Percentiles rank a stretch among this genome's conserved stretches.
Conservation (phyloP, 1,140 invertebrate genomes). For the Frieseomelitta varia region DNA sequence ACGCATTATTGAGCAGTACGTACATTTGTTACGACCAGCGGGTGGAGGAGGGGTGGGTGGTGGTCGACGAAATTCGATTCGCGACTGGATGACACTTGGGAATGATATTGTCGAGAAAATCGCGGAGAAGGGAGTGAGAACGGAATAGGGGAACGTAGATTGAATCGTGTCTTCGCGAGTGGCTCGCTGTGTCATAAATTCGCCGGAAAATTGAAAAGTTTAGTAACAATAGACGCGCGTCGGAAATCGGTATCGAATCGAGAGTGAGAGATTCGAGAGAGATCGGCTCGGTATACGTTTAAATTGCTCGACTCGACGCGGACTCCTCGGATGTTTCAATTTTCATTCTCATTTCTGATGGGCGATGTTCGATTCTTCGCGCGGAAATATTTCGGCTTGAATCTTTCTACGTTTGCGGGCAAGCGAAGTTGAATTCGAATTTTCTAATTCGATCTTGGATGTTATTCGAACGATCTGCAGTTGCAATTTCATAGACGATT, state of each 20-base stretch:
- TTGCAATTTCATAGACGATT: not conserved
- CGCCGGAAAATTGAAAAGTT: constrained; percentile 32
- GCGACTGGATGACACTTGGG: constrained; percentile 15
- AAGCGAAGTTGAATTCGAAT: too few species aligned
- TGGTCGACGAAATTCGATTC: constrained; percentile 49
- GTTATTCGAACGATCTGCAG: too few species aligned
- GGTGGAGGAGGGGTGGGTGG: not conserved
- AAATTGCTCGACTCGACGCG: not conserved
- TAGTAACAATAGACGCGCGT: constrained; percentile 9
- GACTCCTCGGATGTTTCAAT: not conserved
- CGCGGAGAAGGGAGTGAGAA: not conserved
- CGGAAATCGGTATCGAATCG: not conserved
- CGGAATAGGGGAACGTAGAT: not conserved
- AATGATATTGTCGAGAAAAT: constrained; percentile 33
- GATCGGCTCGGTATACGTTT: not conserved
- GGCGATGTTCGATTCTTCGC: too few species aligned
- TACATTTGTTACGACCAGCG: constrained; percentile 58
- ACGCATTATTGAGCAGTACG: constrained; percentile 59
- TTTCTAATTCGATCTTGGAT: not conserved
- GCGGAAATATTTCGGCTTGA: too few species aligned
- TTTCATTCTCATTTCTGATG: too few species aligned
- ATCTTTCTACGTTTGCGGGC: too few species aligned
- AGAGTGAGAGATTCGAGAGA: not conserved
- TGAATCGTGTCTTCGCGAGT: constrained; percentile 16
- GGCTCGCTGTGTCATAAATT: constrained; percentile 16